Conservation (phyloP, 92 coral and sea anemone genomes). For the Paramuricea clavata region DNA sequence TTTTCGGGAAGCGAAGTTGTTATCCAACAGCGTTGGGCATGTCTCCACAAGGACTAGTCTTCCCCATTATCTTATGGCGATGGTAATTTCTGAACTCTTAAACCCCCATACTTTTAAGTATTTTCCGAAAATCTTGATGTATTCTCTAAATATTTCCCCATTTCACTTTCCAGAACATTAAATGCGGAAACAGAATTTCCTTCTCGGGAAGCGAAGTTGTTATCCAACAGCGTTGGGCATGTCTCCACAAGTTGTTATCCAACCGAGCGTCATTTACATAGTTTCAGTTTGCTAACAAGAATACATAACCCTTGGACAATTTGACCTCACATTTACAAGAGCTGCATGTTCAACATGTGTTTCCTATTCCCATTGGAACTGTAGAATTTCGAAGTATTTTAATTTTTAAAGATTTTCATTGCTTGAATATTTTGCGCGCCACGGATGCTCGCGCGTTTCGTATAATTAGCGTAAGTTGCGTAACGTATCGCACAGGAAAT, state of each 20-base stretch:
- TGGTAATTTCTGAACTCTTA: too few species aligned
- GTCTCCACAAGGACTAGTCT: background rate
- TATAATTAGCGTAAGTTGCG: background rate
- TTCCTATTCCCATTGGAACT: background rate
- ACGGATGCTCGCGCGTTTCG: background rate
- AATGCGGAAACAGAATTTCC: background rate
- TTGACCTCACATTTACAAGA: background rate
- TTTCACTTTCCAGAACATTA: too few species aligned
- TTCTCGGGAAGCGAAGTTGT: background rate
- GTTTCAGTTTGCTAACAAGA: background rate
- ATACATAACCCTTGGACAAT: background rate
- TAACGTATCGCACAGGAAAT: too few species aligned
- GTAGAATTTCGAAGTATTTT: background rate
- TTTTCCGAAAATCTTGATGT: too few species aligned
- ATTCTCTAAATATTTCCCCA: too few species aligned
- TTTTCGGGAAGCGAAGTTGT: background rate
- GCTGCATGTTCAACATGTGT: background rate
- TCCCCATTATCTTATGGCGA: too few species aligned
- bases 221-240: background rate
- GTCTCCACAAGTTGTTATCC: background rate
- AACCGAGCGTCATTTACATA: background rate
- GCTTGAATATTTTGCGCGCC: background rate
- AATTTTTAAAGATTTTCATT: background rate
- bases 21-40: background rate
- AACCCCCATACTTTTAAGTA: too few species aligned